phyloP scores from a whole-genome alignment of 2,797 vertebrate genomes.

The Columba guinea region DNA sequence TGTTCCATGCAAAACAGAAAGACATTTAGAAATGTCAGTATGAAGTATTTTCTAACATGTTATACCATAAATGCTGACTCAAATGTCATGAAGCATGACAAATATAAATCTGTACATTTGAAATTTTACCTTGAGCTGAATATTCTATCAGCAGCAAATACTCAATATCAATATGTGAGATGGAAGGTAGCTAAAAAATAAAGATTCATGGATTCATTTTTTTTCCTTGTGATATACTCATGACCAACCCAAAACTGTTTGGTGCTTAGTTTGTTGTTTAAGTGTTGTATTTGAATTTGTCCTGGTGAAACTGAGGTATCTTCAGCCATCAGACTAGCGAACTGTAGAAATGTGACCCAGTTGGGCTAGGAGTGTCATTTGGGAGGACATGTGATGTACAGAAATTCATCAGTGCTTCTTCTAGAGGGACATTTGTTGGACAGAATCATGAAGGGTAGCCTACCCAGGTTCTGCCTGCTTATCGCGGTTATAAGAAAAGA shows the following conservation, averaged over 20 bases:
- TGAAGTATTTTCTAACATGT: not conserved
- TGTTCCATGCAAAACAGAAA: not conserved
- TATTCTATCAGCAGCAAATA: not conserved
- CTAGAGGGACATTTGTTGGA: not conserved
- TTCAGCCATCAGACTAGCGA: not conserved
- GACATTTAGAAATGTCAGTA: not conserved
- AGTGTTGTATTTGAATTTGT: not conserved
- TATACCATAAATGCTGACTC: not conserved
- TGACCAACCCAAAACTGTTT: not conserved
- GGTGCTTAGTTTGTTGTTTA: slow-evolving; percentile 20
- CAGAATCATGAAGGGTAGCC: not conserved
- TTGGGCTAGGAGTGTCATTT: not conserved
- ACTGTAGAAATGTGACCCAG: not conserved
- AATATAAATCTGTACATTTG: not conserved
- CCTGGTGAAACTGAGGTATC: not conserved
- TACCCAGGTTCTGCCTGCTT: not conserved
- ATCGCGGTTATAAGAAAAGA: not conserved
- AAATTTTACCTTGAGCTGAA: not conserved
- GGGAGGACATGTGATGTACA: rapidly evolving
- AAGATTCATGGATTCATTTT: not conserved
- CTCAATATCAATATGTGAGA: not conserved
- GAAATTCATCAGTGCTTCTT: not conserved
- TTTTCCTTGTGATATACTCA: not conserved
- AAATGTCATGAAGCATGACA: not conserved
- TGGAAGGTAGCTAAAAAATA: not conserved